These are phyloP conservation scores for Coptotermes formosanus DNA, from an alignment of 1,140 invertebrate species.

Conservation along the genomic window DNA sequence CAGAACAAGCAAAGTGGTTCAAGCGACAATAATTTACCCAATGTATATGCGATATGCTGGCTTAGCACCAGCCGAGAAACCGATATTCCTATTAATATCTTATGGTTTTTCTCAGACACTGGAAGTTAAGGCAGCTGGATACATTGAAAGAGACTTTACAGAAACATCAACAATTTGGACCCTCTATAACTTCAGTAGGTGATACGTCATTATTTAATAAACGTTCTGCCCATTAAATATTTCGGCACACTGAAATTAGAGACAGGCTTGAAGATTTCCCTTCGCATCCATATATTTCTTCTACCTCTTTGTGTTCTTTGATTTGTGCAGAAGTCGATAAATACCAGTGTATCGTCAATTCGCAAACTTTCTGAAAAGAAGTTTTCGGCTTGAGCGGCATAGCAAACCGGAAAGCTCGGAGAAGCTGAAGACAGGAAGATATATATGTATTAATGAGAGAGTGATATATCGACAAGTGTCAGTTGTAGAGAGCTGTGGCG, in stretches of 20 bases:
- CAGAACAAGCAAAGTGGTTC: no score
- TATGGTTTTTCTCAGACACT: no score
- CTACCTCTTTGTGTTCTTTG: background rate
- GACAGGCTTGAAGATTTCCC: background rate
- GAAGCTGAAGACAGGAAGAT: conserved; percentile 18
- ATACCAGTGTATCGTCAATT: conserved; percentile 15
- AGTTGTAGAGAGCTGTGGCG: background rate
- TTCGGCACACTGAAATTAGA: background rate
- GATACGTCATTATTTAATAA: no score
- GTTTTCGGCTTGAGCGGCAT: background rate
- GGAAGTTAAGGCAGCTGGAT: no score
- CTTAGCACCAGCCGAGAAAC: no score
- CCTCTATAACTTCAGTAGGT: no score
- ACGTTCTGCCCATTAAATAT: background rate
- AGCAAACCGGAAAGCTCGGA: background rate
- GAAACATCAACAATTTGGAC: no score
- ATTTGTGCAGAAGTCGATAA: background rate
- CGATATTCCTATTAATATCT: no score
- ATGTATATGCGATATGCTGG: no score
- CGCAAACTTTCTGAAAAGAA: background rate
- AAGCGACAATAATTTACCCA: no score
- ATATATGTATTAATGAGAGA: conserved; percentile 6
- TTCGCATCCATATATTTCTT: background rate
- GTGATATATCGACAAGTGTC: conserved; percentile 24
- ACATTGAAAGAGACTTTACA: no score